A percentile compares a stretch with the other conserved stretches of the same genome.
Evolutionary conservation across 2,113 vertebrate species (phyloP).

Genomic region (Callopanchax toddi): DNA sequence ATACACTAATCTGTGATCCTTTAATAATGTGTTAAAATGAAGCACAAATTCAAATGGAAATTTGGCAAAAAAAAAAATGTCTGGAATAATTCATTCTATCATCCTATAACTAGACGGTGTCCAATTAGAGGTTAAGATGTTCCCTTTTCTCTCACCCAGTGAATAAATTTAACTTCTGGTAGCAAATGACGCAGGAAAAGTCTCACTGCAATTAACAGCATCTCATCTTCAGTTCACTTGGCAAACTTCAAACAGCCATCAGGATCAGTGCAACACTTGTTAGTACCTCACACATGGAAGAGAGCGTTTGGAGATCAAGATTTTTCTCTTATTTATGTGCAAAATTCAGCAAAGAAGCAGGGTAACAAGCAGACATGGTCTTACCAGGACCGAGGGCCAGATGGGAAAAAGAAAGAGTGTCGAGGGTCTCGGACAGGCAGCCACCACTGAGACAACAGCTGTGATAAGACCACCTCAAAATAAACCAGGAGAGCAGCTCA

Average conservation of each 20-base stretch:
- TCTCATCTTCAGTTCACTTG: constrained; percentile 7
- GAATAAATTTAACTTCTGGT: background rate
- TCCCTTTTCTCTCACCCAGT: background rate
- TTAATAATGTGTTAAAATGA: constrained; percentile 16
- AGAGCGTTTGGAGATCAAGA: background rate
- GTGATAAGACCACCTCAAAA: constrained; percentile 81
- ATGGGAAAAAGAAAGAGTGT: constrained; percentile 66
- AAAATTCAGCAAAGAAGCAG: constrained; percentile 44
- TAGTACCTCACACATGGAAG: constrained; percentile 1
- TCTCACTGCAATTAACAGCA: background rate
- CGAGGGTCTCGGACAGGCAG: constrained; percentile 58
- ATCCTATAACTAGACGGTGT: background rate
- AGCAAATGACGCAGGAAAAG: constrained; percentile 7
- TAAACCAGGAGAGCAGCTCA: constrained; percentile 67
- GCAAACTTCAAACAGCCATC: background rate
- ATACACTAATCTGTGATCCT: constrained; percentile 2
- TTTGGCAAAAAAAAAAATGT: constrained; percentile 12
- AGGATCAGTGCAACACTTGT: constrained; percentile 12
- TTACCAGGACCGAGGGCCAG: constrained; percentile 77
- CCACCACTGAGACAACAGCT: constrained; percentile 77
- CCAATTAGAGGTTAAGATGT: background rate
- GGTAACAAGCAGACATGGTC: constrained; percentile 57
- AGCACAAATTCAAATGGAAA: constrained; percentile 5
- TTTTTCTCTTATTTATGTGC: background rate
- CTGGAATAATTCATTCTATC: too few species aligned